These are phyloP conservation scores for Rhinoraja longicauda DNA, from an alignment of 2,797 vertebrate species.

Conservation along the genomic window DNA sequence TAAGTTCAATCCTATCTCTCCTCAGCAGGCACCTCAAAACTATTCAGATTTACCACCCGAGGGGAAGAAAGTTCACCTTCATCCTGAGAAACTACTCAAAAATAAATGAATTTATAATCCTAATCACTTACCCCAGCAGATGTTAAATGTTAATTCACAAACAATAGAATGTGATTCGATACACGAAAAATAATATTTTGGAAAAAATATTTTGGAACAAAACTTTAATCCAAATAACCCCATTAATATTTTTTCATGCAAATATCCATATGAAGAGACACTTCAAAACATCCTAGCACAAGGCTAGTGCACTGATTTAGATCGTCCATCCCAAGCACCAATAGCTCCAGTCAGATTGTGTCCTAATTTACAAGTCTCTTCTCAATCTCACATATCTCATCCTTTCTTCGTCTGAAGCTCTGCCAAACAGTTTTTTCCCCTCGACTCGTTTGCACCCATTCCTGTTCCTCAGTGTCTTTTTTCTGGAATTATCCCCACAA, in stretches of 20 bases:
- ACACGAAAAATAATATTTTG: neutral
- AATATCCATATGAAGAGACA: neutral
- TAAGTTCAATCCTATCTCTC: no score
- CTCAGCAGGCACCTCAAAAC: no score
- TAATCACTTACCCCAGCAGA: neutral
- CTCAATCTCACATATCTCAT: neutral
- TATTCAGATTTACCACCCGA: no score
- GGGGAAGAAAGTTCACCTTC: no score
- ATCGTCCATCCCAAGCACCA: neutral
- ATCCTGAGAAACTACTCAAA: no score
- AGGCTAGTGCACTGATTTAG: neutral
- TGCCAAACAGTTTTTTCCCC: neutral
- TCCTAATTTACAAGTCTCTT: neutral
- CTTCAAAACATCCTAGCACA: neutral
- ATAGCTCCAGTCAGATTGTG: neutral
- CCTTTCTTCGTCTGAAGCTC: neutral
- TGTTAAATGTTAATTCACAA: neutral
- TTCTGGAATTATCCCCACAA: neutral
- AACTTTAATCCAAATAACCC: neutral
- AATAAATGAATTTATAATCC: neutral
- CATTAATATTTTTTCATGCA: neutral
- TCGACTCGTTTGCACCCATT: neutral
- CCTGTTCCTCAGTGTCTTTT: neutral
- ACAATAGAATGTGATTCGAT: neutral
- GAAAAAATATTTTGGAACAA: neutral